Base-by-base conservation (phyloP, 1,140 invertebrate species). In the Hyposmocoma kahamanoa region DNA sequence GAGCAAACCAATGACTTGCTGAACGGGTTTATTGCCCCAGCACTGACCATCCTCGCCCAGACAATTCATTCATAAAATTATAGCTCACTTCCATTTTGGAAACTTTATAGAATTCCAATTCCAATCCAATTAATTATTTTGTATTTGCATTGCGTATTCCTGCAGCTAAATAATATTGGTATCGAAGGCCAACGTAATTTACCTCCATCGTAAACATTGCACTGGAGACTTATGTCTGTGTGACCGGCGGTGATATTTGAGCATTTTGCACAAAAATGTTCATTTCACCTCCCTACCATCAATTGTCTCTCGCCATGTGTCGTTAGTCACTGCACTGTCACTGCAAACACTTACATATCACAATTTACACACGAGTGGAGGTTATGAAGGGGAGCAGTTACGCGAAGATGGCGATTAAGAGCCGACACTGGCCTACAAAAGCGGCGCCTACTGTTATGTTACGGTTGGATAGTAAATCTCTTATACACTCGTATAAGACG, bases 171-270 rank as follows among this genome's bases (percentile, higher is more conserved):
- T n/a, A n/a, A n/a, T n/a, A n/a, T n/a, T n/a, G n/a, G n/a, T n/a
- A n/a, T n/a, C n/a, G n/a, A n/a, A n/a, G n/a, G n/a, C n/a, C n/a
- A n/a, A n/a, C n/a, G n/a, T n/a, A n/a, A n/a, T n/a, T 43, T 62
- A 87, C 85, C 85, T 87, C 85, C 85, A 87, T 78, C 74, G 62
- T 53, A 86, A 73, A 56, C 85, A 86, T 54, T 82, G 80, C 41
- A 87, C 83, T 9, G 81, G 84, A 10, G 83, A 84, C 53, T 84
- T 86, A 59, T 84, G 74, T 50, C 79, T 82, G 61, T 83, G 81
- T 28, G 79, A 81, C 50, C 85, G 77, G 52, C 82, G 77, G 67
- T 86, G 82, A 83, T 84, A 83, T 68, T 84, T 87, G 70, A 87
- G 83, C 85, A 87, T 87, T 84, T 84, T 80, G 68, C 52, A 67